Evolutionary conservation across 2,888 invertebrate genomes (phyloP), one percentile per base, ranked within the genome.

Genomic region (Raillietiella orientalis): DNA sequence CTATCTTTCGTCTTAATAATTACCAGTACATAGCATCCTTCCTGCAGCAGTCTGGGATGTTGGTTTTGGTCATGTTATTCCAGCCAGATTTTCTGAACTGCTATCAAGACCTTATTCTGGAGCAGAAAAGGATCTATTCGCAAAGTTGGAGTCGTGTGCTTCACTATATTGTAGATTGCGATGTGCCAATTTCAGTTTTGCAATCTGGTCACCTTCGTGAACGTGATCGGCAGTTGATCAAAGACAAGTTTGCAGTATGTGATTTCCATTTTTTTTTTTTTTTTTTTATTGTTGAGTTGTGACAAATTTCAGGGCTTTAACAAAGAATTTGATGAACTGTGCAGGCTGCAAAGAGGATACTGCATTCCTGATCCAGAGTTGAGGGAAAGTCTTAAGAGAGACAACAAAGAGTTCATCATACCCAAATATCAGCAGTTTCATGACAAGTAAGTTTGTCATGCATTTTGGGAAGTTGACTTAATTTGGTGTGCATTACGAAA

Each of bases 1-100:
- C 44, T 3, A 39, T 48, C 22, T 46, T 47, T 22, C 60, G 82
- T 31, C 52, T 90, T 22, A 93, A 93, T 47, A 93, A 93, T 45
- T 77, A 74, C 34, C 67, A 84, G 44, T 84, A 90, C 41, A 66
- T 90, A 31, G 52, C 84, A n/a, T 82, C 77, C 51, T 72, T 82
- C 6, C 52, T 90, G 14, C 71, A 74, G 37, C 61, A 75, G 35
- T 75, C 70, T 30, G 66, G 65, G 12, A 50, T 87, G 3, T 49
- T 90, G 39, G 72, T 75, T 36, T 51, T 84, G 29, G 60, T 87
- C 25, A 54, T 42, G 23, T 30, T 42, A 23, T 29, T 29, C 15
- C 32, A 34, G 19, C 34, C 33, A 13, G 30, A 32, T 11, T n/a
- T 22, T 12, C 6, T 22, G n/a, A 8, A 11, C 6, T 11, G n/a